A percentile compares a stretch with the other conserved stretches of the same genome.
Conservation (phyloP, 2,888 invertebrate species). For the Dryomyza anilis region DNA sequence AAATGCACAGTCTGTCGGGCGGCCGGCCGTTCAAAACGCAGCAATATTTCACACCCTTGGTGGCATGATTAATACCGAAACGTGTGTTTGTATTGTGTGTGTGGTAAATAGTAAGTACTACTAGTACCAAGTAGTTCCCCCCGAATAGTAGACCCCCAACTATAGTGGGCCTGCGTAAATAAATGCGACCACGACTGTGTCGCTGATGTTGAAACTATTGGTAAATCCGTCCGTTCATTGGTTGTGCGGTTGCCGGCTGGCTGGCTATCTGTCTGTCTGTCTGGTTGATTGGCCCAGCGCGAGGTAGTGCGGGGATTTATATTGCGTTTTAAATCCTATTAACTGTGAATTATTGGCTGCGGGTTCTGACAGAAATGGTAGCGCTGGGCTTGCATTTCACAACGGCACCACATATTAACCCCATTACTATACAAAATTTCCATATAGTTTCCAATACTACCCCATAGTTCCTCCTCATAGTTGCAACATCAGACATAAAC, state of each 20-base stretch:
- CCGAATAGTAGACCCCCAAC: too few relatives aligned
- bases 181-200: too few relatives aligned
- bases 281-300: not conserved
- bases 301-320: not conserved
- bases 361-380: not conserved
- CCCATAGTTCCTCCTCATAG: not conserved
- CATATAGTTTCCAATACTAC: not conserved
- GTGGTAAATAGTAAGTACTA: too few relatives aligned
- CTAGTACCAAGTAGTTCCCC: too few relatives aligned
- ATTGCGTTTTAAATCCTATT: slow-evolving; percentile 37
- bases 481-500: not conserved
- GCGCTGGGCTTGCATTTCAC: too few relatives aligned
- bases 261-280: not conserved
- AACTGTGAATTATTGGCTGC: slow-evolving; percentile 36
- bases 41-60: slow-evolving; percentile 42
- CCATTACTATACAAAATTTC: too few relatives aligned
- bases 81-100: not conserved
- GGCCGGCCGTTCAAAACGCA: not conserved
- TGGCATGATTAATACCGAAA: slow-evolving; percentile 37
- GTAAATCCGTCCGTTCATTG: too few relatives aligned
- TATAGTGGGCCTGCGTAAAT: too few relatives aligned
- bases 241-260: too few relatives aligned
- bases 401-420: too few relatives aligned
- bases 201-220: too few relatives aligned
- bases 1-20: not conserved